phyloP scores from a whole-genome alignment of 2,113 vertebrate genomes.

The Tachysurus vachellii region DNA sequence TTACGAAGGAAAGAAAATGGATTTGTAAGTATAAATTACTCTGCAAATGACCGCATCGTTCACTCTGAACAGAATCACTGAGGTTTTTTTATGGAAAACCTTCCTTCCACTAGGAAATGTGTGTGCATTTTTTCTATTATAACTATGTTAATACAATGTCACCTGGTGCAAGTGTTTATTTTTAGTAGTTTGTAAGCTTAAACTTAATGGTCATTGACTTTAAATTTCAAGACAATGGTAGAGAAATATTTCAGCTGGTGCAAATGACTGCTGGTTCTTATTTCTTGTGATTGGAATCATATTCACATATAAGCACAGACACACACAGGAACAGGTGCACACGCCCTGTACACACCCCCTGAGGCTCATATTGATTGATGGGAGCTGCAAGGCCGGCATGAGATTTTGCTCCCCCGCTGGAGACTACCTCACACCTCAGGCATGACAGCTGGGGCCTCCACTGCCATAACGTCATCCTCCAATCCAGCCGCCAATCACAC shows the following conservation, averaged over 20 bases:
- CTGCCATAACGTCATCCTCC: conserved; percentile 49
- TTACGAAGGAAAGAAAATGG: background rate
- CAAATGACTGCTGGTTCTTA: background rate
- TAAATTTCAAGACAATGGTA: background rate
- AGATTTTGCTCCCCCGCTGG: conserved; percentile 32
- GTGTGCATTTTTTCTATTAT: background rate
- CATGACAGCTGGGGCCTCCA: conserved; percentile 52
- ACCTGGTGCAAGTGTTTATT: background rate
- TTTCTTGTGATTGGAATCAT: conserved; percentile 2
- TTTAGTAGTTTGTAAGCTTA: background rate
- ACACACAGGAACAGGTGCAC: conserved; percentile 54
- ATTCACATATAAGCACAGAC: conserved; percentile 28
- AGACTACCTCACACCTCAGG: conserved; percentile 49
- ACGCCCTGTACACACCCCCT: conserved; percentile 37
- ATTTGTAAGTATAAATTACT: background rate
- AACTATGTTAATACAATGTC: background rate
- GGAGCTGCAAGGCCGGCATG: conserved; percentile 30
- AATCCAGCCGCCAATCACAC: conserved; percentile 31
- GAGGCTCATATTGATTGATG: conserved; percentile 41
- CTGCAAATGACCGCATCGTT: background rate
- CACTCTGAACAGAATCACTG: background rate
- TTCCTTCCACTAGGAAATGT: background rate
- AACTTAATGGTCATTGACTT: background rate
- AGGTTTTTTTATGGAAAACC: background rate
- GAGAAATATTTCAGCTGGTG: background rate